These are phyloP conservation scores for Proctacanthus coquilletti DNA, from an alignment of 1,140 invertebrate genomes.

Conservation along the genomic window DNA sequence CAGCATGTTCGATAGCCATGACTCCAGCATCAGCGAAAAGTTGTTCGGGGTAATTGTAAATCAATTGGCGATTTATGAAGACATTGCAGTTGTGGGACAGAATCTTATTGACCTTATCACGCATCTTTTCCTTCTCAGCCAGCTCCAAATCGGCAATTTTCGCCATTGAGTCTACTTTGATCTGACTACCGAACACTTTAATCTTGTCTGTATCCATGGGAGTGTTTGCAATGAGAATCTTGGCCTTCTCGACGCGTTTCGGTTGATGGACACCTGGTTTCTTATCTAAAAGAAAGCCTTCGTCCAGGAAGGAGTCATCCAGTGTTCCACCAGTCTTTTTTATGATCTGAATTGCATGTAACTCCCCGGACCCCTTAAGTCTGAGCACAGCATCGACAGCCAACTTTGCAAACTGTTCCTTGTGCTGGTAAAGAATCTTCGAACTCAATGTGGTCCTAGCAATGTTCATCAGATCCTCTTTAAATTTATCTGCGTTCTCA, in stretches of 20 bases:
- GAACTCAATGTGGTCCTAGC: constrained; percentile 95
- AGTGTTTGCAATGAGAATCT: constrained; percentile 98
- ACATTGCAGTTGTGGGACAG: constrained; percentile 93
- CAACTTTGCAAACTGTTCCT: constrained; percentile 90
- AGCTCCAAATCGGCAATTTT: constrained; percentile 96
- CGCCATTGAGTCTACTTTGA: constrained; percentile 93
- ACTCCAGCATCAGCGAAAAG: constrained; percentile 95
- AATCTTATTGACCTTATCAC: constrained; percentile 97
- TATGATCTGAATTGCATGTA: constrained; percentile 95
- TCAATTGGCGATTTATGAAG: constrained; percentile 97
- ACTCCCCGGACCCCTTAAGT: constrained; percentile 87
- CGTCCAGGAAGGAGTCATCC: constrained; percentile 92
- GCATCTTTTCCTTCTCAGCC: constrained; percentile 99
- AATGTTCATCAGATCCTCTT: constrained; percentile 88
- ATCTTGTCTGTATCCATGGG: constrained; percentile 99
- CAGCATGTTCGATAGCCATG: constrained; percentile 99
- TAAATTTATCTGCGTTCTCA: constrained; percentile 59
- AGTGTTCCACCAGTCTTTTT: constrained; percentile 89
- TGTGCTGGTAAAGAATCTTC: constrained; percentile 95
- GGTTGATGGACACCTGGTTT: constrained; percentile 84
- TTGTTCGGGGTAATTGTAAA: constrained; percentile 99
- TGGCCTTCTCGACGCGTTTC: constrained; percentile 78
- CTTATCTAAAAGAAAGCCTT: constrained; percentile 96
- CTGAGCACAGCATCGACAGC: constrained; percentile 91
- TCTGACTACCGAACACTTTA: constrained; percentile 97